Base-by-base conservation (phyloP, 1,140 invertebrate species). In the Tetragnatha versicolor region DNA sequence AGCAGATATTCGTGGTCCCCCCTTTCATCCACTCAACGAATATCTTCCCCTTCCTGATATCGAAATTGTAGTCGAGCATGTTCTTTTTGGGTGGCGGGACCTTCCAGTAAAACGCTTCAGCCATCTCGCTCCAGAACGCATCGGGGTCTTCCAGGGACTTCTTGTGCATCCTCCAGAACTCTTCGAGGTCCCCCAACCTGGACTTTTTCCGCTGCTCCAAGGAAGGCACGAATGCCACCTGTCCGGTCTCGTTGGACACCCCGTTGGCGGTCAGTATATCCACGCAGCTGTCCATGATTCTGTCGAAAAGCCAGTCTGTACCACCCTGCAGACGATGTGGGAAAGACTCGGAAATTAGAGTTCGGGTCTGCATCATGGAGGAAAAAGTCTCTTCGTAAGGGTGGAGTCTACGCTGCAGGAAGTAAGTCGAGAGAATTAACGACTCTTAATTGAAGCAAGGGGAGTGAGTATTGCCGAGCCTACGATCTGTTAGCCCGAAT, bases 11-110 rank as follows among this genome's bases (percentile, higher is more conserved):
- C 14, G 96, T 98, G 6, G 91, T 90, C 0, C 94, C 94, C 10
- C 95, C 97, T 83, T 94, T 91, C 91, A 99, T 91, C 94, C 95
- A 99, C 86, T 95, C 95, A 3, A 96, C 92, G 80, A 89, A 93
- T 78, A 99, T 92, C 3, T 94, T 92, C 39, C 97, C 97, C 83
- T 95, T 93, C 25, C 87, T 89, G 7, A 92, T 85, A 85, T 99
- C 92, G 84, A 99, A 98, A 87, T 99, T 99, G 85, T 95, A 98
- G 1, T 91, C 90, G 77, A 10, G 93, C 88, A 85, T 97, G 95
- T 68, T 91, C 91, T 42, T 91, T 89, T 63, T 81, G 81, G 14
- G 55, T 7, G 61, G 6, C 5, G 63, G 42, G 2, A 29, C 27
- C 31, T 80, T 70, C 94, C 96, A 98, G 84, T 96, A 90, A 85